Conservation (phyloP, 2,888 invertebrate genomes). For the Plagodis dolabraria region DNA sequence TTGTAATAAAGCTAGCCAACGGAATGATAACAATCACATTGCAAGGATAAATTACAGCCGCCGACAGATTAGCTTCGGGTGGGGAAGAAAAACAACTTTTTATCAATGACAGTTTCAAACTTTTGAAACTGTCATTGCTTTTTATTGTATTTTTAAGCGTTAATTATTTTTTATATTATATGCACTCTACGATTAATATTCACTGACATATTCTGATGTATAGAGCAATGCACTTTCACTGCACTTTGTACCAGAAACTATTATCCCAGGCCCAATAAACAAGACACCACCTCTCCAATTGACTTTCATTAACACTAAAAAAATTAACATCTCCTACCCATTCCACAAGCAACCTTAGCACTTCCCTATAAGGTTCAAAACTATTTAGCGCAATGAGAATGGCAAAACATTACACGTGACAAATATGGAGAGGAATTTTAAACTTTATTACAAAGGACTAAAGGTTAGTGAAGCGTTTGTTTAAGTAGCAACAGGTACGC, state of each 20-base stretch:
- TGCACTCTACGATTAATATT: neutral
- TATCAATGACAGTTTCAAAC: too few species aligned
- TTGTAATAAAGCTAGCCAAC: too few species aligned
- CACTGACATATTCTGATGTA: neutral
- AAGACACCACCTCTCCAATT: slow-evolving; percentile 51
- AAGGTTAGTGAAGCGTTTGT: slow-evolving; percentile 5
- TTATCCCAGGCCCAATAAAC: too few species aligned
- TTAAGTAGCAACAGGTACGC: slow-evolving; percentile 29
- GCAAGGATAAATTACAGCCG: too few species aligned
- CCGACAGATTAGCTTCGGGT: too few species aligned
- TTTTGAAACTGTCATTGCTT: too few species aligned
- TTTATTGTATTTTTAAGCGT: neutral
- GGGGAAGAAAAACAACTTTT: too few species aligned
- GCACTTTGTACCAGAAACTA: too few species aligned
- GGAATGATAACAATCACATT: too few species aligned
- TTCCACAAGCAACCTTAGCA: slow-evolving; percentile 12
- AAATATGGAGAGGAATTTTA: slow-evolving; percentile 18
- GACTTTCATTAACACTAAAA: slow-evolving; percentile 44
- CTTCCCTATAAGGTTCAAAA: slow-evolving; percentile 5
- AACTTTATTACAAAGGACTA: slow-evolving; percentile 21
- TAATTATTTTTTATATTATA: neutral
- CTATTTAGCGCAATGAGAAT: slow-evolving; percentile 7
- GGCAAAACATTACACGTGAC: neutral
- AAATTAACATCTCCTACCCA: slow-evolving; percentile 8
- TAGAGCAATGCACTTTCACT: neutral